Conservation (phyloP, 2,113 vertebrate species). For the Variabilichromis moorii region DNA sequence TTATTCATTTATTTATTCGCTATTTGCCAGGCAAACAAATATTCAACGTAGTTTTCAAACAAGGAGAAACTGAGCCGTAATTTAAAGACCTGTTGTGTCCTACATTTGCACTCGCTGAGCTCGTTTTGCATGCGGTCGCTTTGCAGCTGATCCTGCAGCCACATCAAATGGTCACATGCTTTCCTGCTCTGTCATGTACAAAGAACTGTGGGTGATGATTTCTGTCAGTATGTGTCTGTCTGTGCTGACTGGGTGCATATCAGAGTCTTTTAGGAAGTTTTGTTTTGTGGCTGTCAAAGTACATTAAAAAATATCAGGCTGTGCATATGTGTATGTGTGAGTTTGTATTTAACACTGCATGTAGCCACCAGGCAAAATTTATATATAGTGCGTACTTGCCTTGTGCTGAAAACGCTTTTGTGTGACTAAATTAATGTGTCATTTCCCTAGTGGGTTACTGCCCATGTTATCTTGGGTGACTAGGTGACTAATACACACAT, state of each 20-base stretch:
- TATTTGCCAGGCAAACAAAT: neutral
- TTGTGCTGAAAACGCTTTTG: neutral
- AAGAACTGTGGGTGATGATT: neutral
- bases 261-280: neutral
- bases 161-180: neutral
- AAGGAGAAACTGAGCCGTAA: slow-evolving; percentile 19
- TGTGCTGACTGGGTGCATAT: neutral
- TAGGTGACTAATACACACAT: neutral
- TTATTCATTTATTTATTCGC: neutral
- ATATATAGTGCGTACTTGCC: neutral
- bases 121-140: neutral
- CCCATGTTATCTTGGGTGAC: neutral
- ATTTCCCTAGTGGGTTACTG: neutral
- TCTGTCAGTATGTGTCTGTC: neutral
- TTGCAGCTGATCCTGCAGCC: slow-evolving; percentile 11
- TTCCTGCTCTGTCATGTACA: neutral
- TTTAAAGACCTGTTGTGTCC: neutral
- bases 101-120: neutral
- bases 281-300: neutral
- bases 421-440: neutral
- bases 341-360: neutral
- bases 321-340: neutral
- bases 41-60: neutral
- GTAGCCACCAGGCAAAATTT: neutral
- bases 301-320: neutral